Evolutionary conservation across 1,140 invertebrate genomes (phyloP).

Genomic region (Steinernema feltiae): DNA sequence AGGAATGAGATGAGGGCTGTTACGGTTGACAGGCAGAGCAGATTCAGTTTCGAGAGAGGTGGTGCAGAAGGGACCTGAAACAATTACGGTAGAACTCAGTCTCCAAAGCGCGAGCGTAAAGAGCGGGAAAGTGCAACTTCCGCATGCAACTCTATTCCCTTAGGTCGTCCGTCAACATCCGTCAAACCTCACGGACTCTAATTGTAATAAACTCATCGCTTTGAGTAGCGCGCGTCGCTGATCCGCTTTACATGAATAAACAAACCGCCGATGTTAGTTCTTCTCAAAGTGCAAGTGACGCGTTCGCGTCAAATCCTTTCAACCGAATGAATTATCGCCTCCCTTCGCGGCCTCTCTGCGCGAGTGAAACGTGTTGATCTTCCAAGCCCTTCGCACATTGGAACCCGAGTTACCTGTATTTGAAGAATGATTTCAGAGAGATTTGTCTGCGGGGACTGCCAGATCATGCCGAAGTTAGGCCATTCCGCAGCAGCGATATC

Average conservation of each 20-base stretch:
- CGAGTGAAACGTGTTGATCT: background rate
- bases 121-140: background rate
- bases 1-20: background rate
- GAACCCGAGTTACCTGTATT: background rate
- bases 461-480: background rate
- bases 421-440: background rate
- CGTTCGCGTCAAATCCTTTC: too few relatives aligned
- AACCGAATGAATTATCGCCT: too few relatives aligned
- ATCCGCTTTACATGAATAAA: too few relatives aligned
- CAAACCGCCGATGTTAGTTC: too few relatives aligned
- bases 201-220: background rate
- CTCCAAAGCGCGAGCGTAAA: background rate
- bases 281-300: too few relatives aligned
- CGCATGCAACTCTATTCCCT: background rate
- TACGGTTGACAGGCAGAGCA: constrained; percentile 1
- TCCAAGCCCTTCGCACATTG: background rate
- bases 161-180: background rate
- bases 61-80: background rate
- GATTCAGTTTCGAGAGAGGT: background rate
- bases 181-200: background rate
- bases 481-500: background rate
- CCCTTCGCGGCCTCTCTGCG: too few relatives aligned
- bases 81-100: background rate
- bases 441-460: background rate
- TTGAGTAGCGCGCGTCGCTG: background rate